Base-by-base conservation (phyloP, 2,888 invertebrate species). In the Callosobruchus maculatus region DNA sequence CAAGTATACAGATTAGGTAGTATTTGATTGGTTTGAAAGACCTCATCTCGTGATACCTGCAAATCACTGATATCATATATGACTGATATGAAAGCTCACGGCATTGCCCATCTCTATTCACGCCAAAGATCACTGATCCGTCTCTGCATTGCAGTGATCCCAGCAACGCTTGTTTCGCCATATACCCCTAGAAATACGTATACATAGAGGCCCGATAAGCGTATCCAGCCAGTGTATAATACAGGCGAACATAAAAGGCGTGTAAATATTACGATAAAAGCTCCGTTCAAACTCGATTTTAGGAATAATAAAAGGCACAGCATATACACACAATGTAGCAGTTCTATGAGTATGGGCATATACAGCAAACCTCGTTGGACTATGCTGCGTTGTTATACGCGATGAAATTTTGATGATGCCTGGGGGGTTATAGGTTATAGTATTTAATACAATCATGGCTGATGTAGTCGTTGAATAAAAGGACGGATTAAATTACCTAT, bases 371-470 rank as follows among this genome's bases (percentile, higher is more conserved):
- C 49, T 49, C 1, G 13, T 18, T 18, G 18, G 1, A 13, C 26
- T 7, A 26, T 2, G 1, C 49, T 18, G 30, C 30, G 30, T 30
- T 9, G 30, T 30, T 3, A 30, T 30, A n/a, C n/a, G 30, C 73
- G 31, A 74, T 76, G 73, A 73, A 76, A 76, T 76, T 76, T 76
- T 76, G 74, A 76, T 76, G 74, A 71, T 5, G 7, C 73, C 73
- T 71, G 21, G 70, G 70, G 72, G 49, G 49, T 49, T 49, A 49
- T 49, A 7, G 26, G 2, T 26, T 26, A 26, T 26, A 26, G n/a
- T n/a, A n/a, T n/a, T n/a, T n/a, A n/a, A n/a, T 7, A 26, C 26
- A 26, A 26, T 26, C 26, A 26, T 26, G 26, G 7, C 26, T 2
- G 26, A n/a, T n/a, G n/a, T n/a, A n/a, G n/a, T n/a, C n/a, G n/a